phyloP scores from a whole-genome alignment of 2,113 vertebrate genomes.

The Porphyrio hochstetteri region DNA sequence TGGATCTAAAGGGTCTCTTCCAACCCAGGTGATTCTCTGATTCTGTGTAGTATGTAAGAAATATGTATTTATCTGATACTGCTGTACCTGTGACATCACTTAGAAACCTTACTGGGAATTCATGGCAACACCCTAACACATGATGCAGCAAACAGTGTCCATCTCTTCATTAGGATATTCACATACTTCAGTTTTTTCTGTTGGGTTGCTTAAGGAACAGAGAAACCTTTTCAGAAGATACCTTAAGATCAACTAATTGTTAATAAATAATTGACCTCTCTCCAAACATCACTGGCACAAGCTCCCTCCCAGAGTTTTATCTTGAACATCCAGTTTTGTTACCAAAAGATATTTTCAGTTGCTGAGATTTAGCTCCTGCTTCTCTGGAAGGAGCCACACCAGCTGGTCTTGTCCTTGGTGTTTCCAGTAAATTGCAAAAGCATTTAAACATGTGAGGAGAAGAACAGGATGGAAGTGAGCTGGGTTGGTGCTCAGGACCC shows the following conservation, averaged over 20 bases:
- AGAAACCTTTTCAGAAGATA: neutral
- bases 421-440: neutral
- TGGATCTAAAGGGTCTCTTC: no score
- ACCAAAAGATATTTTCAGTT: neutral
- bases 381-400: neutral
- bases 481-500: neutral
- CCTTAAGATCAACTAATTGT: neutral
- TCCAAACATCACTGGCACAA: neutral
- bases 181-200: neutral
- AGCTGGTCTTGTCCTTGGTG: neutral
- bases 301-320: no score
- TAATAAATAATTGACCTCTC: neutral
- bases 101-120: neutral
- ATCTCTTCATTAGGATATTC: neutral
- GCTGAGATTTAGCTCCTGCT: neutral
- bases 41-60: no score
- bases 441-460: neutral
- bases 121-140: neutral
- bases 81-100: neutral
- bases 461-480: neutral
- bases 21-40: no score
- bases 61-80: neutral
- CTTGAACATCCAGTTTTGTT: neutral
- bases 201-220: neutral
- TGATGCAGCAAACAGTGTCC: neutral